phyloP scores from a whole-genome alignment of 1,140 invertebrate genomes.

The Zaprionus ghesquierei region DNA sequence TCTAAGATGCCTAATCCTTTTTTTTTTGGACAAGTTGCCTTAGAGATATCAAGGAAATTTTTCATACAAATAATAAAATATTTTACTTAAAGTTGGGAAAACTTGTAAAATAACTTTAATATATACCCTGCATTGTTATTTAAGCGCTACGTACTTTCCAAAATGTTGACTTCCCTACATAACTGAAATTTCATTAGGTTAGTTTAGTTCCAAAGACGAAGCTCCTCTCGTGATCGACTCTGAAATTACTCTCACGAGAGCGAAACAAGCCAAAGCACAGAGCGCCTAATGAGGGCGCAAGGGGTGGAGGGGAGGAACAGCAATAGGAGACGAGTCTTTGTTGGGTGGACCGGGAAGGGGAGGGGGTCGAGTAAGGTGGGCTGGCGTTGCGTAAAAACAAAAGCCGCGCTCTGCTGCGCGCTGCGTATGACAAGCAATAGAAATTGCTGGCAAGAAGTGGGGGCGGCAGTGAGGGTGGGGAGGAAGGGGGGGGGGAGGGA shows the following conservation, averaged over 20 bases:
- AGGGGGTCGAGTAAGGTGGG: background rate
- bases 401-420: slow-evolving; percentile 14
- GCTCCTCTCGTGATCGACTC: background rate
- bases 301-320: background rate
- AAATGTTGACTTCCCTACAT: background rate
- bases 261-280: background rate
- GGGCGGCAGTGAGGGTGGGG: too few relatives aligned
- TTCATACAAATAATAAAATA: background rate
- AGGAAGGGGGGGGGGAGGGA: background rate
- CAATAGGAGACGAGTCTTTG: background rate
- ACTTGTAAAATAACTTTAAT: too few relatives aligned
- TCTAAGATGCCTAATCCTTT: too few relatives aligned
- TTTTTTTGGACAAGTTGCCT: too few relatives aligned
- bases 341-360: background rate
- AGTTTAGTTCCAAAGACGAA: background rate
- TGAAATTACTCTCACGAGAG: slow-evolving; percentile 7
- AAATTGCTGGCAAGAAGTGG: slow-evolving; percentile 4
- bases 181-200: background rate
- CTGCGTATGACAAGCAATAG: slow-evolving; percentile 65
- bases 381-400: slow-evolving; percentile 35
- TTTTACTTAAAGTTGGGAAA: background rate
- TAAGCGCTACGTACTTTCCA: background rate
- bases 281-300: background rate
- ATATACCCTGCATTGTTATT: background rate
- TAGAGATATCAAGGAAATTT: too few relatives aligned